Evolutionary conservation across 2,888 invertebrate genomes (phyloP).

Genomic region (Phrixothrix hirtus): DNA sequence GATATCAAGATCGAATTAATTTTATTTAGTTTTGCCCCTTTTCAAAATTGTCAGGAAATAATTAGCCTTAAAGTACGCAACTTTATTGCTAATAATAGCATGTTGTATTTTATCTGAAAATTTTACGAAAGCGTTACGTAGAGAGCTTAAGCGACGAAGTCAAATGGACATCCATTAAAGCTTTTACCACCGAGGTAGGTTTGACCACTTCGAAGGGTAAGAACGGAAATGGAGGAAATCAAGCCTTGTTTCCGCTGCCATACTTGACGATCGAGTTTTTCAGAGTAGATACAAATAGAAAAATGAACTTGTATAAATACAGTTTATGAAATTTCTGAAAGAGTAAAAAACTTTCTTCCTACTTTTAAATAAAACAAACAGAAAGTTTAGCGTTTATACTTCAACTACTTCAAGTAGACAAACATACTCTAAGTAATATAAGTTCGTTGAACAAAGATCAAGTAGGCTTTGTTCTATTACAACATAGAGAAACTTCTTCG

Average conservation of each 20-base stretch:
- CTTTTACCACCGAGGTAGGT: conserved; percentile 39
- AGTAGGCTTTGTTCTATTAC: too few species aligned
- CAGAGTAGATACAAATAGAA: too few species aligned
- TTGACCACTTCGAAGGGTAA: conserved; percentile 38
- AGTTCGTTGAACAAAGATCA: too few species aligned
- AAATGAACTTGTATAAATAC: too few species aligned
- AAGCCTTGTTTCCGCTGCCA: conserved; percentile 39
- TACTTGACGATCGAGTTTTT: conserved; percentile 21
- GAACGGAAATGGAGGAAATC: conserved; percentile 46
- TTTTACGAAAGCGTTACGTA: not conserved
- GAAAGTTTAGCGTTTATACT: too few species aligned
- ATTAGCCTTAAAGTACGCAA: conserved; percentile 11
- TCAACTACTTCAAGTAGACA: too few species aligned
- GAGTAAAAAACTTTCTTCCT: too few species aligned
- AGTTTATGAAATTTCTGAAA: too few species aligned
- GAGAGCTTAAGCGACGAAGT: conserved; percentile 7
- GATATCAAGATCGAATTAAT: conserved; percentile 35
- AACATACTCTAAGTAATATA: too few species aligned
- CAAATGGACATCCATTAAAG: conserved; percentile 37
- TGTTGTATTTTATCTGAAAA: conserved; percentile 1
- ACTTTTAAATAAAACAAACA: too few species aligned
- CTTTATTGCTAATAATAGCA: not conserved
- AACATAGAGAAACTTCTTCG: too few species aligned
- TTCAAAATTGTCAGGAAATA: conserved; percentile 13
- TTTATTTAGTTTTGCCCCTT: conserved; percentile 31